These are phyloP conservation scores for Aratinga solstitialis DNA, from an alignment of 2,797 vertebrate species.

Conservation along the genomic window DNA sequence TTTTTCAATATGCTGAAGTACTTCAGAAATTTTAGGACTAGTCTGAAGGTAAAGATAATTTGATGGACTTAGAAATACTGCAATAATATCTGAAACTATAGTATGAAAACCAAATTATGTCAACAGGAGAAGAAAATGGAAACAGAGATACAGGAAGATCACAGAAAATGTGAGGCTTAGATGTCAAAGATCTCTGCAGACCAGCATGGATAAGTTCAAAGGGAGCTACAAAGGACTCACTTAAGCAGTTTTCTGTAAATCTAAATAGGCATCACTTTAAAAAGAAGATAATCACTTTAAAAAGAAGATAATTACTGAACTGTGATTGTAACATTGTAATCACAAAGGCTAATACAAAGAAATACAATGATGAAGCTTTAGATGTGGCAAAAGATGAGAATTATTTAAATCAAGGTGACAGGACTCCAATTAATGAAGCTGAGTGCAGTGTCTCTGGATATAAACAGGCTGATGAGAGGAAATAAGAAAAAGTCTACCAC, in stretches of 20 bases:
- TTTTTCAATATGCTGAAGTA: background rate
- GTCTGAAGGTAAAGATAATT: background rate
- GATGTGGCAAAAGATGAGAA: background rate
- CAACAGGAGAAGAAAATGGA: background rate
- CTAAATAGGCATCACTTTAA: background rate
- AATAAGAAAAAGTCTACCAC: background rate
- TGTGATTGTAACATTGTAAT: background rate
- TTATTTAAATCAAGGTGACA: background rate
- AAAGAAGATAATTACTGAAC: background rate
- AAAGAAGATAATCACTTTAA: background rate
- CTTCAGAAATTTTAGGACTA: background rate
- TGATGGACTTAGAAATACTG: background rate
- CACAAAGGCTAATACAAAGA: background rate
- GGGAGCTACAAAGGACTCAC: background rate
- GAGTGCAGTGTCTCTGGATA: background rate
- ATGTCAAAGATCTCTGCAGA: background rate
- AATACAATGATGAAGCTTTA: background rate
- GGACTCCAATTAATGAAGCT: background rate
- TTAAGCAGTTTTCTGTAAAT: background rate
- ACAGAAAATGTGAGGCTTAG: background rate
- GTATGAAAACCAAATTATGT: background rate
- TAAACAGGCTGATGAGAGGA: background rate
- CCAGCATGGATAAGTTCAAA: fast-evolving
- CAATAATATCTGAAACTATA: background rate
- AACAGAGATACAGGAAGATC: background rate